Base-by-base conservation (phyloP, 2,888 invertebrate genomes). In the Perithous albicinctus region DNA sequence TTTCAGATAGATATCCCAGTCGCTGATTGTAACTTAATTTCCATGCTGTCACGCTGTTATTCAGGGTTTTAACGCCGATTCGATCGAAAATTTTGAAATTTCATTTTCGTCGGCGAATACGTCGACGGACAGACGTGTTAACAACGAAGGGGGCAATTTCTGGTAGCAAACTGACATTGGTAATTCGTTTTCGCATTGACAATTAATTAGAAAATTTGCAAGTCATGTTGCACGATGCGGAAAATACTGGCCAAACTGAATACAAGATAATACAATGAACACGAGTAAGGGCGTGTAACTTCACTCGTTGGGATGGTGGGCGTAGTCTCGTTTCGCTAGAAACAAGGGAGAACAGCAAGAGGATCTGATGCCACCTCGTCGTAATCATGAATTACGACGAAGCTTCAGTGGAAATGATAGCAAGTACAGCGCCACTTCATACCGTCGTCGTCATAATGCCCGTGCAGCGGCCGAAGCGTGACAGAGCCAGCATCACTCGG, bases 31-130 rank as follows among this genome's bases (percentile, higher is more conserved):
- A 67, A 77, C 38, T 4, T n/a, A 32, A 76, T 77, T 61, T 67
- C 10, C 23, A 41, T 23, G 38, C 32, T 23, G 10, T 32, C 46
- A 41, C 15, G 35, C 29, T 41, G 38, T 8, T 5, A 26, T 41
- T 66, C 0, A 5, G 35, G 8, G n/a, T 66, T 75, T 64, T 23
- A 64, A 56, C 56, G n/a, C 35, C 66, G 20, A 51, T 70, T 29
- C 56, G 7, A 6, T 48, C n/a, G 72, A 61, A 67, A 76, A 61
- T 67, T 48, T n/a, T n/a, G 41, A 48, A 80, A 66, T 66, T n/a
- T 64, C 48, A 26, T 38, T 76, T 70, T 41, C 46, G n/a, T 48
- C 29, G 12, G 23, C 26, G 20, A 70, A n/a, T 10, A 54, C 12
- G 20, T 23, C 23, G 10, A 29, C 0, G 3, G n/a, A 54, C 26